phyloP scores from a whole-genome alignment of 1,140 invertebrate genomes.

The Globodera rostochiensis region DNA sequence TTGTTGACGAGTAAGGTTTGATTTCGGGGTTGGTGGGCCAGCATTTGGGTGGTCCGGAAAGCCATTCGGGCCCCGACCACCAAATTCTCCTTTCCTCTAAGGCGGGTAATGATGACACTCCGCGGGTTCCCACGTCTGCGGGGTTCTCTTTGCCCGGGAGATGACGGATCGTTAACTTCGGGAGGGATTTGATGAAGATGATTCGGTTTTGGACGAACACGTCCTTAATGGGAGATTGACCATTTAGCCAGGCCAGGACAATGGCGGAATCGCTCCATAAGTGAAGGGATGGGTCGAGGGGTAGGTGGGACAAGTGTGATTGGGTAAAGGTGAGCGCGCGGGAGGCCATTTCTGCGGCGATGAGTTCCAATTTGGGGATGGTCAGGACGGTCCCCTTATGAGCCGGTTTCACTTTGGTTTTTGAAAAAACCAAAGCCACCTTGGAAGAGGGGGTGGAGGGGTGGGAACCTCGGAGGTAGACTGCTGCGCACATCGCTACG shows the following conservation, averaged over 20 bases:
- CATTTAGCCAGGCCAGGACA: conserved; percentile 1
- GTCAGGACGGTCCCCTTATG: neutral
- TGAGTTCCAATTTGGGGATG: conserved; percentile 7
- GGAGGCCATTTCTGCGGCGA: neutral
- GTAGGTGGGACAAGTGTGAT: neutral
- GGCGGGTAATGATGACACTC: neutral
- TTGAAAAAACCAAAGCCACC: neutral
- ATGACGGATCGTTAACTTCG: neutral
- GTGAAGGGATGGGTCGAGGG: neutral
- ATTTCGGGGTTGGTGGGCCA: neutral
- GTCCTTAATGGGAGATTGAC: conserved; percentile 63
- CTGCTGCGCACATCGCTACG: neutral
- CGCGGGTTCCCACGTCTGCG: neutral
- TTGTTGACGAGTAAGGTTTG: neutral
- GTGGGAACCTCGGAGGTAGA: neutral
- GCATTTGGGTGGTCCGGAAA: neutral
- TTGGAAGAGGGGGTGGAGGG: neutral
- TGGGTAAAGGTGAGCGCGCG: neutral
- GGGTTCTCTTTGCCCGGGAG: neutral
- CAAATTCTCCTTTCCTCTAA: neutral
- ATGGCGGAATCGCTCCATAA: conserved; percentile 3
- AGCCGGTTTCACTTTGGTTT: neutral
- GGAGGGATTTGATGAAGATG: too few species aligned
- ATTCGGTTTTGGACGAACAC: too few species aligned
- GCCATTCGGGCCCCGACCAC: conserved; percentile 1